A percentile compares a stretch with the other conserved stretches of the same genome.
Conservation (phyloP, 1,140 invertebrate species). For the Chironomus striatipennis region DNA sequence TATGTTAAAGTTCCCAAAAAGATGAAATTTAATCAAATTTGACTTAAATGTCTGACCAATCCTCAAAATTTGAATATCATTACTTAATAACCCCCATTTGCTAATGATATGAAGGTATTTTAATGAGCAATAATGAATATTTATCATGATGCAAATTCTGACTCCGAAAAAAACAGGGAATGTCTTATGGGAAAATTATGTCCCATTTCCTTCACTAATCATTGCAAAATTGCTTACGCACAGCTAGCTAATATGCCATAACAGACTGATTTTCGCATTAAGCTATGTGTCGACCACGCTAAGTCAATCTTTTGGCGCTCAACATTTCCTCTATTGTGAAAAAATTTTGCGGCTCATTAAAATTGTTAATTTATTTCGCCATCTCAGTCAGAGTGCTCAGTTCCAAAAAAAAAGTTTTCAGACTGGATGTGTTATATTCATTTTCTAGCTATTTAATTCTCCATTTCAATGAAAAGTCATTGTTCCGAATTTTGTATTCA, state of each 20-base stretch:
- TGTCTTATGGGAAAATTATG: no score
- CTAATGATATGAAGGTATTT: neutral
- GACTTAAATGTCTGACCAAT: no score
- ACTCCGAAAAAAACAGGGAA: no score
- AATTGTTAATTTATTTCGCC: slow-evolving; percentile 1
- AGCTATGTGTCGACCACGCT: neutral
- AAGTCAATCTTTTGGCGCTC: neutral
- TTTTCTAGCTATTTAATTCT: neutral
- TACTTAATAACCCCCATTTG: no score
- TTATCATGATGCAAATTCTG: neutral
- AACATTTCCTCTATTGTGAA: slow-evolving; percentile 19
- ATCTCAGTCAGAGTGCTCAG: no score
- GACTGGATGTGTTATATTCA: neutral
- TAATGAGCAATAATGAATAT: neutral
- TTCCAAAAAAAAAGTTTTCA: no score
- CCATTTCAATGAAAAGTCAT: neutral
- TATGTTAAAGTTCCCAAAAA: no score
- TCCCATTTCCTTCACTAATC: no score
- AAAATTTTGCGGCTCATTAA: slow-evolving; percentile 17
- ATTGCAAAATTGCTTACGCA: neutral
- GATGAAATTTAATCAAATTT: no score
- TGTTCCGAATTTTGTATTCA: neutral
- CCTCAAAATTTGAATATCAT: no score
- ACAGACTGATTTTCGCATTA: neutral
- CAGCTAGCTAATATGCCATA: neutral